Percentiles rank a stretch among this genome's conserved stretches.
Conservation (phyloP, 2,113 vertebrate species). For the Saccopteryx bilineata region DNA sequence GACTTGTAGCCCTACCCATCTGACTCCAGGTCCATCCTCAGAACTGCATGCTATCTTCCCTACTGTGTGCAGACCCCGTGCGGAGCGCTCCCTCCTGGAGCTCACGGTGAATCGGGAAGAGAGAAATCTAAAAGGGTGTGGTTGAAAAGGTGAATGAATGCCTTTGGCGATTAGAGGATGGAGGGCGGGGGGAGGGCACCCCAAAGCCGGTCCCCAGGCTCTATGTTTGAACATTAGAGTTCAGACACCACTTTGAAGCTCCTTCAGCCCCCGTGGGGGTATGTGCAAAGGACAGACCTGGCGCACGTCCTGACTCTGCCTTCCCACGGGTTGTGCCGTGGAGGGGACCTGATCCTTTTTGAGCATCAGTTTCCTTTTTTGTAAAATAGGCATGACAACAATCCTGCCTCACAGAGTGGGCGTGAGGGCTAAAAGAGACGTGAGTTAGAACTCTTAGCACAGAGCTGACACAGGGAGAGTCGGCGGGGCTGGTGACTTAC, state of each 20-base stretch:
- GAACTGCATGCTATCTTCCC: neutral
- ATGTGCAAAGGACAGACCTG: neutral
- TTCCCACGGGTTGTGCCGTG: neutral
- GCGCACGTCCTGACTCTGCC: neutral
- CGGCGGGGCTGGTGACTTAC: accelerated
- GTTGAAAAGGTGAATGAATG: neutral
- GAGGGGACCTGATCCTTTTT: neutral
- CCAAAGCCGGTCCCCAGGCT: neutral
- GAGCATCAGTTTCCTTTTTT: neutral
- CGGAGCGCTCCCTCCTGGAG: neutral
- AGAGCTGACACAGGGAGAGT: accelerated
- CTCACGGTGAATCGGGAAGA: neutral
- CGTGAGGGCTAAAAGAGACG: neutral
- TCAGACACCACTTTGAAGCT: neutral
- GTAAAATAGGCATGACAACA: too few relatives aligned
- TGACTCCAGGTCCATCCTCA: neutral
- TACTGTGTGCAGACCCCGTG: accelerated
- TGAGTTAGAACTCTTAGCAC: accelerated
- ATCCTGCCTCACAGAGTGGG: neutral
- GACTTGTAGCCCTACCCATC: accelerated
- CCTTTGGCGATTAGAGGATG: neutral
- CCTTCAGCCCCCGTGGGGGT: too few relatives aligned
- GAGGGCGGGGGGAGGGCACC: too few relatives aligned
- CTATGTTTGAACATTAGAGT: neutral
- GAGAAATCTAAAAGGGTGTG: neutral